Conservation (phyloP, 1,140 invertebrate species). For the Hermetia illucens region DNA sequence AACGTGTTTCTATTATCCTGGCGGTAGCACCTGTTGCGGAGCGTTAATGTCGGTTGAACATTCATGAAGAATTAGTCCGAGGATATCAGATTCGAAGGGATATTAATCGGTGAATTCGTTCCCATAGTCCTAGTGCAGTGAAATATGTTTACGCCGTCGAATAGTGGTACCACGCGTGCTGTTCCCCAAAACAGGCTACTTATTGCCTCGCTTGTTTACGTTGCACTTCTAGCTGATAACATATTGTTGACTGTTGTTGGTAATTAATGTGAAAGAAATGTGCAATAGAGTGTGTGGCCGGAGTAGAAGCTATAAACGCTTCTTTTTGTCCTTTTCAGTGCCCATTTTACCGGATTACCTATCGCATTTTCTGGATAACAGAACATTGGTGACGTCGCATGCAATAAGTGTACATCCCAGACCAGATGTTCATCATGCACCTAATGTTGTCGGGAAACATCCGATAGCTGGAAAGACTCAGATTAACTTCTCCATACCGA, state of each 20-base stretch:
- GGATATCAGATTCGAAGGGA: no score
- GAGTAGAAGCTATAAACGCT: conserved; percentile 3
- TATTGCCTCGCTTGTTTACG: conserved; percentile 44
- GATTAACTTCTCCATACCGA: conserved; percentile 19
- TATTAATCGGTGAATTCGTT: background rate
- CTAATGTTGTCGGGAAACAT: conserved; percentile 24
- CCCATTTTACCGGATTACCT: conserved; percentile 77
- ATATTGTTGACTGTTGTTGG: conserved; percentile 62
- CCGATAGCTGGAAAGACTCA: conserved; percentile 35
- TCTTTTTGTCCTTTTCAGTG: conserved; percentile 39
- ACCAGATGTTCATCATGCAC: conserved; percentile 7
- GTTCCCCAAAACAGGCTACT: conserved; percentile 14
- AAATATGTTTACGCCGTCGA: background rate
- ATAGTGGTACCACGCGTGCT: no score
- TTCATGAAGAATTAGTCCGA: background rate
- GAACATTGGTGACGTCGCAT: conserved; percentile 8
- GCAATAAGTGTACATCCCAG: conserved; percentile 8
- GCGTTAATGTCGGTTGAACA: no score
- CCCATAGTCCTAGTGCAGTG: background rate
- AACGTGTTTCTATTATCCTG: no score
- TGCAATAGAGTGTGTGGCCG: conserved; percentile 3
- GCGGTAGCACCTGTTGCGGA: background rate
- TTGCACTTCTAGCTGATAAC: conserved; percentile 60
- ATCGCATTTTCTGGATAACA: conserved; percentile 37
- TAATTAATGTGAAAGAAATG: conserved; percentile 37